These are phyloP conservation scores for Nesidiocoris tenuis DNA, from an alignment of 2,888 invertebrate species.

Conservation along the genomic window DNA sequence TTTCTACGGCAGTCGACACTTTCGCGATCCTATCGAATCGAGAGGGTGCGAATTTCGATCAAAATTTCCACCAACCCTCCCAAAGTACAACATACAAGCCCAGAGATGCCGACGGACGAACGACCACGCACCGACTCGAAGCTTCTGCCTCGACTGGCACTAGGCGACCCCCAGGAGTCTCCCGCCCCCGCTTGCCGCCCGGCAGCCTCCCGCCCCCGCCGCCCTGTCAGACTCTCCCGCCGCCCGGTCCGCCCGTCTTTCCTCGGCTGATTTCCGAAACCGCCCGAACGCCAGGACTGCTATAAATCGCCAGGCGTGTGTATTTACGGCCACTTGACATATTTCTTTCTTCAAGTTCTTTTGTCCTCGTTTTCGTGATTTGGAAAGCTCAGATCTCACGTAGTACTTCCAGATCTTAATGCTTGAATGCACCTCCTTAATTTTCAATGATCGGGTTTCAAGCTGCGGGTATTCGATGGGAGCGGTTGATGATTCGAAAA, in stretches of 20 bases:
- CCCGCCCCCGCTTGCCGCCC: constrained; percentile 4
- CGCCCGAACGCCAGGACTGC: not conserved
- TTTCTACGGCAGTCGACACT: not conserved
- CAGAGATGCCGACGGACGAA: not conserved
- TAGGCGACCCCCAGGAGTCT: constrained; percentile 35
- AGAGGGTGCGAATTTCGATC: not conserved
- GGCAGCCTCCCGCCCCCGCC: not conserved
- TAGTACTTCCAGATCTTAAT: too few relatives aligned
- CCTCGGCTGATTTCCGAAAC: not conserved
- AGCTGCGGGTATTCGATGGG: too few relatives aligned
- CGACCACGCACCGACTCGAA: constrained; percentile 10
- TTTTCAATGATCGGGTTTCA: too few relatives aligned
- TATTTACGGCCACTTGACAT: too few relatives aligned
- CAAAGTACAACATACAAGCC: constrained; percentile 10
- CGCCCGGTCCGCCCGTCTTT: not conserved
- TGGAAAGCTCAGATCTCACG: too few relatives aligned
- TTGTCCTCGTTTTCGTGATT: too few relatives aligned
- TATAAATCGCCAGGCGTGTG: too few relatives aligned
- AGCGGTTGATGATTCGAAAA: too few relatives aligned
- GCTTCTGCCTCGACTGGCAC: constrained; percentile 36
- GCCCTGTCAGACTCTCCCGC: not conserved
- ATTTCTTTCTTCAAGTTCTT: too few relatives aligned
- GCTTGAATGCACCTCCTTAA: too few relatives aligned
- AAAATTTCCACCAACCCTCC: not conserved
- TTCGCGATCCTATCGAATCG: not conserved